Percentiles rank a stretch among this genome's conserved stretches.
Evolutionary conservation across 1,140 invertebrate species (phyloP).

Genomic region (Megathymus violae): DNA sequence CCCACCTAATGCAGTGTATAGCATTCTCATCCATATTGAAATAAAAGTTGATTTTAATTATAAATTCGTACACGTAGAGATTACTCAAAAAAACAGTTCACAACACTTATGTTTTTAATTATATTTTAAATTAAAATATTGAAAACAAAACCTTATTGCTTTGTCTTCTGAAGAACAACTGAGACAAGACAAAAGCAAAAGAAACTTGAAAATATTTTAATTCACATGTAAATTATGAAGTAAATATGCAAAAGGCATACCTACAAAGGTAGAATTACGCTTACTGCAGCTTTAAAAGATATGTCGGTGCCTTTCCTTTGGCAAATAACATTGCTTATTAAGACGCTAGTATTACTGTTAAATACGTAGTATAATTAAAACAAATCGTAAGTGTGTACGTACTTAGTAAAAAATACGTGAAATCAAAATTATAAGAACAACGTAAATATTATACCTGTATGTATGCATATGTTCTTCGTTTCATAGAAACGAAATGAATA

Average conservation of each 20-base stretch:
- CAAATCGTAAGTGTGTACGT: too few relatives aligned
- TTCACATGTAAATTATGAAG: slow-evolving; percentile 5
- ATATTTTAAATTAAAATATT: neutral
- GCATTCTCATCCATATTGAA: neutral
- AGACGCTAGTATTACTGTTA: slow-evolving; percentile 4
- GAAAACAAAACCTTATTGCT: neutral
- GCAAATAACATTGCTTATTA: neutral
- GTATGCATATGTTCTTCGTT: too few relatives aligned
- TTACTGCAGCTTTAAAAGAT: slow-evolving; percentile 6
- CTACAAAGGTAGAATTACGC: slow-evolving; percentile 8
- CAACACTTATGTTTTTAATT: too few relatives aligned
- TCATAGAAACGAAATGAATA: too few relatives aligned
- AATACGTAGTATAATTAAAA: too few relatives aligned
- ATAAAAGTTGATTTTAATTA: neutral
- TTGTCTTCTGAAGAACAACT: slow-evolving; percentile 1
- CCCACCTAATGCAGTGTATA: neutral
- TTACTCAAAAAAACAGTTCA: too few relatives aligned
- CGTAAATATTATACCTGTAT: too few relatives aligned
- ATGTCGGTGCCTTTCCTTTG: slow-evolving; percentile 4
- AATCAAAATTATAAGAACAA: too few relatives aligned
- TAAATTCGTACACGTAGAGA: too few relatives aligned
- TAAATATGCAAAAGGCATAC: neutral
- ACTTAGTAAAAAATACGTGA: too few relatives aligned
- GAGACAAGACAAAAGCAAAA: neutral
- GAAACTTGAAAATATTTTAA: neutral